phyloP scores from a whole-genome alignment of 1,140 invertebrate genomes.

The Varroa destructor region DNA sequence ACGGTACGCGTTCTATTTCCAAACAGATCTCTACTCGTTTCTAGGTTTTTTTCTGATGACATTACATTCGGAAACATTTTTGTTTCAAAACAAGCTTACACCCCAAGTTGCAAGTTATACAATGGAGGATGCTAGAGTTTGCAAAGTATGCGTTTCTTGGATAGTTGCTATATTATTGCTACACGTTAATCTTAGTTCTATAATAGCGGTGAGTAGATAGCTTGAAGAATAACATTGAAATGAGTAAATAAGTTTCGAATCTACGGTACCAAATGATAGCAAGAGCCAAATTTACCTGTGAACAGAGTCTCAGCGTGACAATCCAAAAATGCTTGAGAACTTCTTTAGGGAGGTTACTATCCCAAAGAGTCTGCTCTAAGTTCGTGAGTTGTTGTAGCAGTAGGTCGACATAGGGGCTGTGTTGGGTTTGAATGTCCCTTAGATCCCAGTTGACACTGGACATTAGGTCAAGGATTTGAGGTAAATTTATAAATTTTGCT shows the following conservation, averaged over 20 bases:
- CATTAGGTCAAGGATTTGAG: slow-evolving; percentile 65
- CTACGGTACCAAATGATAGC: slow-evolving; percentile 31
- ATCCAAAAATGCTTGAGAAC: slow-evolving; percentile 29
- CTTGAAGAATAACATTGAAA: slow-evolving; percentile 28
- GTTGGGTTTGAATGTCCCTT: slow-evolving; percentile 79
- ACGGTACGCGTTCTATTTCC: too few relatives aligned
- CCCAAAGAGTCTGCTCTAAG: slow-evolving; percentile 7
- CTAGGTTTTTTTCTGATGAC: too few relatives aligned
- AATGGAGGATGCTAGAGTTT: too few relatives aligned
- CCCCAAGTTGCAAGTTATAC: too few relatives aligned
- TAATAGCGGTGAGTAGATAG: neutral
- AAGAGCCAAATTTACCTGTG: slow-evolving; percentile 25
- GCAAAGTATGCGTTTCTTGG: too few relatives aligned
- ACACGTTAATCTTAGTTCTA: neutral
- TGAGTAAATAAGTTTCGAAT: slow-evolving; percentile 38
- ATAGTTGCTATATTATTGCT: too few relatives aligned
- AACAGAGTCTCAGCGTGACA: slow-evolving; percentile 20
- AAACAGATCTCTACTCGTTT: too few relatives aligned
- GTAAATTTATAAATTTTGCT: slow-evolving; percentile 61
- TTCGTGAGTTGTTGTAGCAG: slow-evolving; percentile 39
- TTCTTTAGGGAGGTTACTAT: slow-evolving; percentile 1
- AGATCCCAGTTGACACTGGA: slow-evolving; percentile 82
- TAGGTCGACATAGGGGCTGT: slow-evolving; percentile 64
- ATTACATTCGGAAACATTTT: too few relatives aligned
- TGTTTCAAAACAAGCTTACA: too few relatives aligned